A percentile compares a stretch with the other conserved stretches of the same genome.
Evolutionary conservation across 2,113 vertebrate species (phyloP).

Genomic region (Nerophis ophidion): DNA sequence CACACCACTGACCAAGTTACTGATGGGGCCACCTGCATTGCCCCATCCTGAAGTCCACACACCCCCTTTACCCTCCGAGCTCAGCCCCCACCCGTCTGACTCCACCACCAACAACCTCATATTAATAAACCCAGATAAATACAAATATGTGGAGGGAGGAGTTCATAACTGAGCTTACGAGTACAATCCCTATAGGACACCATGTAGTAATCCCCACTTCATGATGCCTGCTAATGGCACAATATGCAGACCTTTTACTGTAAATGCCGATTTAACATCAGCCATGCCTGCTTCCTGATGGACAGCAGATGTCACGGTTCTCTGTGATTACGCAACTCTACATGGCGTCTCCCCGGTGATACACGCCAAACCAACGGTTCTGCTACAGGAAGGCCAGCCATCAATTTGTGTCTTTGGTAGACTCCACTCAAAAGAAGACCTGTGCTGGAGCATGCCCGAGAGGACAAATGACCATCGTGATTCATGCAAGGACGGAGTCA

Average conservation of each 20-base stretch:
- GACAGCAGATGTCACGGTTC: slow-evolving; percentile 10
- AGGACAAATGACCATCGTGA: slow-evolving; percentile 36
- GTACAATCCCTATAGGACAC: slow-evolving; percentile 49
- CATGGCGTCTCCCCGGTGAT: slow-evolving; percentile 9
- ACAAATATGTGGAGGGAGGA: slow-evolving; percentile 40
- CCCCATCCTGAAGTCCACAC: slow-evolving; percentile 48
- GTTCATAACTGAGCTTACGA: slow-evolving; percentile 46
- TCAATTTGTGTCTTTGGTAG: slow-evolving; percentile 1
- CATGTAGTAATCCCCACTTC: slow-evolving; percentile 47
- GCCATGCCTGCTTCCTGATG: slow-evolving; percentile 20
- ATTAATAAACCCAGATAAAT: slow-evolving; percentile 7
- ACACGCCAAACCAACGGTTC: neutral
- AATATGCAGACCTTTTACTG: slow-evolving; percentile 17
- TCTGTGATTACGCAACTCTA: neutral
- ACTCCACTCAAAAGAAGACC: neutral
- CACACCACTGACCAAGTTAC: slow-evolving; percentile 36
- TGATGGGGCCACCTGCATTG: slow-evolving; percentile 48
- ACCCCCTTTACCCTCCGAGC: neutral
- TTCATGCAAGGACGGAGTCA: slow-evolving; percentile 49
- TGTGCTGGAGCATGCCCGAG: slow-evolving; percentile 1
- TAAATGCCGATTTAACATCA: slow-evolving; percentile 24
- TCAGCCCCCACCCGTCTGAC: slow-evolving; percentile 40
- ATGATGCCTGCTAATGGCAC: slow-evolving; percentile 46
- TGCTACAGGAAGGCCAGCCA: neutral
- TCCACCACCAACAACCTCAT: slow-evolving; percentile 12